phyloP scores from a whole-genome alignment of 2,888 invertebrate genomes.

The Aporophyla nigra region DNA sequence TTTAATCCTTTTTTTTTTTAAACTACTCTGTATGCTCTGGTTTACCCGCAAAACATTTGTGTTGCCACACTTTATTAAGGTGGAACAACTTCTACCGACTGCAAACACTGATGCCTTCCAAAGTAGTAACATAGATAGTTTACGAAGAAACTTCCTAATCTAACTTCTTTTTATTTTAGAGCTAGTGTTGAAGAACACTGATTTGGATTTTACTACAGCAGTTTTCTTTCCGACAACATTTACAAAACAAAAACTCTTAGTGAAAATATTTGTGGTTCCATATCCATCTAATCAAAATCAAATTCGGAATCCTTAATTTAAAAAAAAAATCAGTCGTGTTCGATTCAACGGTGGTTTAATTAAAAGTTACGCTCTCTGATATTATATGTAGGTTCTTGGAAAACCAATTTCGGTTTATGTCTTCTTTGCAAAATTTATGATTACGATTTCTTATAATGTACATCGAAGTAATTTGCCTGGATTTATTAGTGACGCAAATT shows the following conservation, averaged over 20 bases:
- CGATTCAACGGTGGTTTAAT: conserved; percentile 10
- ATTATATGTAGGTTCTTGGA: conserved; percentile 10
- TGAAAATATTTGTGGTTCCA: background rate
- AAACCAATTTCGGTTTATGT: conserved; percentile 44
- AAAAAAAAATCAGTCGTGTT: conserved; percentile 11
- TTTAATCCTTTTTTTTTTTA: background rate
- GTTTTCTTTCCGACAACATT: background rate
- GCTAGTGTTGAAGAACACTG: background rate
- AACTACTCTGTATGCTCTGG: conserved; percentile 7
- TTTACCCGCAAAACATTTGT: conserved; percentile 45
- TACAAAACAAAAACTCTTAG: too few relatives aligned
- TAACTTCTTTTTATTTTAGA: background rate
- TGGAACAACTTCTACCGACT: conserved; percentile 34
- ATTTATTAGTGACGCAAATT: conserved; percentile 73
- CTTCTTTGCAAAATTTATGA: conserved; percentile 39
- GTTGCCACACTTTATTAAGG: conserved; percentile 59
- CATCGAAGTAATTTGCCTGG: conserved; percentile 69
- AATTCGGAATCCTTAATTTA: conserved; percentile 32
- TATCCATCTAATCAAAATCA: conserved; percentile 3
- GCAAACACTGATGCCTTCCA: conserved; percentile 25
- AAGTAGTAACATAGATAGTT: conserved; percentile 27
- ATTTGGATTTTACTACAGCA: background rate
- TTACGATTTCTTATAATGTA: conserved; percentile 52
- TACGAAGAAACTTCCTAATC: conserved; percentile 24
- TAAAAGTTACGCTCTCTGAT: conserved; percentile 29